phyloP scores from a whole-genome alignment of 2,113 vertebrate species.

The Pelobates fuscus region DNA sequence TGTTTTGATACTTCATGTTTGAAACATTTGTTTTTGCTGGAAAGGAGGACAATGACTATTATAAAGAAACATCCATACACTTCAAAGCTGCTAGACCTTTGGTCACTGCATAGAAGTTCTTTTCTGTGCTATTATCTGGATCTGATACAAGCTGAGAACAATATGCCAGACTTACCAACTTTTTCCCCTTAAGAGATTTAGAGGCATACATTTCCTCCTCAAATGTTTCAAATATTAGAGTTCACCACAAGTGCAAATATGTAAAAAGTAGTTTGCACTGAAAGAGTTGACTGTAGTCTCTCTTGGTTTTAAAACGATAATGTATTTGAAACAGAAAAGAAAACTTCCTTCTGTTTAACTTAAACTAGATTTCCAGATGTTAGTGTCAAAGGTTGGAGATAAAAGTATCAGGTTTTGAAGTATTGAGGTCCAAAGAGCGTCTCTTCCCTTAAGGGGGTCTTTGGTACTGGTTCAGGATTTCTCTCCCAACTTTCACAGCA shows the following conservation, averaged over 20 bases:
- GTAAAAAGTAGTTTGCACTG: conserved; percentile 66
- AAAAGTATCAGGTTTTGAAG: conserved; percentile 92
- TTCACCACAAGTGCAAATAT: conserved; percentile 74
- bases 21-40: conserved; percentile 75
- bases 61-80: conserved; percentile 68
- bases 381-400: conserved; percentile 87
- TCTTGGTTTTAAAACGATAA: conserved; percentile 68
- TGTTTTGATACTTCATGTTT: conserved; percentile 67
- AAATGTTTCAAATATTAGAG: conserved; percentile 73
- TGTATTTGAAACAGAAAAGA: conserved; percentile 79
- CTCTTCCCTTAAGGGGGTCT: conserved; percentile 80
- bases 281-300: conserved; percentile 62
- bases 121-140: conserved; percentile 75
- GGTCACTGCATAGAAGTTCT: conserved; percentile 68
- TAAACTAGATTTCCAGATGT: conserved; percentile 97
- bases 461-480: conserved; percentile 73
- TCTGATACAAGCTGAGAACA: conserved; percentile 70
- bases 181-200: conserved; percentile 62
- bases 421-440: conserved; percentile 71
- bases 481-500: conserved; percentile 74
- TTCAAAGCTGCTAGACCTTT: conserved; percentile 74
- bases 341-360: conserved; percentile 85
- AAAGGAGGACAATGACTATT: conserved; percentile 68
- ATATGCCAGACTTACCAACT: conserved; percentile 66
- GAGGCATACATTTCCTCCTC: conserved; percentile 62